phyloP scores from a whole-genome alignment of 2,797 vertebrate species.

The Heteromormyrus szaboi region DNA sequence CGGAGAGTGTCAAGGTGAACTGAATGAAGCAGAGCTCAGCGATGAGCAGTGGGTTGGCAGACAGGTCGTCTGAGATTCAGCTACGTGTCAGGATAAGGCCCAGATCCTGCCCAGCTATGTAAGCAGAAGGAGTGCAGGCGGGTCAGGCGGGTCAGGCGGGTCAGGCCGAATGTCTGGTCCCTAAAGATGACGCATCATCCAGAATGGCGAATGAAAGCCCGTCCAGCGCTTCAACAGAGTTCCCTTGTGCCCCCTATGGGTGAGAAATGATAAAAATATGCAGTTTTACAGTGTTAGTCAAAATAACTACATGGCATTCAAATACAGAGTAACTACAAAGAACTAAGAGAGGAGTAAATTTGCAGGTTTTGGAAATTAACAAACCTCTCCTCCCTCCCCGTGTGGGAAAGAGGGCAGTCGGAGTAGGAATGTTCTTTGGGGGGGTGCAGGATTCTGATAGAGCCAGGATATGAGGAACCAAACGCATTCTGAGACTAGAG shows the following conservation, averaged over 20 bases:
- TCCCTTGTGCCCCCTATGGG: not conserved
- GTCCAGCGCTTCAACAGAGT: not conserved
- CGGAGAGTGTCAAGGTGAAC: not conserved
- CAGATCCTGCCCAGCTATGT: not conserved
- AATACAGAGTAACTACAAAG: not conserved
- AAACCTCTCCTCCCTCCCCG: not conserved
- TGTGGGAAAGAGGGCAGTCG: too few relatives aligned
- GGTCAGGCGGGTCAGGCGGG: too few relatives aligned
- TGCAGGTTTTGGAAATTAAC: not conserved
- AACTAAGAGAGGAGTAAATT: not conserved
- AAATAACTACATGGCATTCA: not conserved
- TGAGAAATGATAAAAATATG: not conserved
- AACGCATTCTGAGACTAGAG: not conserved
- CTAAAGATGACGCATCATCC: not conserved
- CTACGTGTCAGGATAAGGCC: not conserved
- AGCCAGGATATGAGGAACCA: not conserved
- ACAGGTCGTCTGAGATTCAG: not conserved
- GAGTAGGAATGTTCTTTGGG: not conserved
- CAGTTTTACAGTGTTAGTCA: not conserved
- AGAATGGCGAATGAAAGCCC: not conserved
- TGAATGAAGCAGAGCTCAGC: not conserved
- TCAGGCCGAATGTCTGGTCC: too few relatives aligned
- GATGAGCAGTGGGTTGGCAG: not conserved
- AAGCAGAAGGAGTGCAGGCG: not conserved
- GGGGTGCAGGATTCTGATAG: not conserved